Evolutionary conservation across 2,888 invertebrate species (phyloP).

Genomic region (Drosophila crucigera): DNA sequence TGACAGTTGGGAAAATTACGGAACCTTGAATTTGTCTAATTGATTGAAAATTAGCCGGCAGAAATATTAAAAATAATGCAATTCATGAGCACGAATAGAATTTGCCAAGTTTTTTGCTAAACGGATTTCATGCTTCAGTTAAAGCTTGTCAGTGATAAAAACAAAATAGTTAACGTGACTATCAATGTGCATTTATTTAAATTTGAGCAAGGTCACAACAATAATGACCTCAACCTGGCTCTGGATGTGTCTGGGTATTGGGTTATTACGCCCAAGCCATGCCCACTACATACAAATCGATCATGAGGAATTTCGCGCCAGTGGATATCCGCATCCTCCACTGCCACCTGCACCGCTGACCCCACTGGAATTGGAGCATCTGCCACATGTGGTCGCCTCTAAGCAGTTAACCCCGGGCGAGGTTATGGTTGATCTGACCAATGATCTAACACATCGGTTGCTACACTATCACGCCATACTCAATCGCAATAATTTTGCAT

Average conservation of each 20-base stretch:
- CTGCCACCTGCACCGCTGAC: constrained; percentile 60
- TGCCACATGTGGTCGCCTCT: constrained; percentile 60
- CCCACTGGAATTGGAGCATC: constrained; percentile 50
- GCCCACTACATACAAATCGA: constrained; percentile 81
- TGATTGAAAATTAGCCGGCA: constrained; percentile 50
- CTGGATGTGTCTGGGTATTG: constrained; percentile 25
- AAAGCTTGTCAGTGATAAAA: constrained; percentile 23
- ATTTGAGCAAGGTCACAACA: constrained; percentile 52
- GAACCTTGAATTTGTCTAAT: constrained; percentile 66
- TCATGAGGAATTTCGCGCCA: constrained; percentile 76
- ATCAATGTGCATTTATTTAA: constrained; percentile 72
- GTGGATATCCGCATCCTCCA: constrained; percentile 70
- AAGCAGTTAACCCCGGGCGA: constrained; percentile 87
- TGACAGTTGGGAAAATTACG: constrained; percentile 58
- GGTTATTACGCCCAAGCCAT: constrained; percentile 27
- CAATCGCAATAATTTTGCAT: constrained; percentile 92
- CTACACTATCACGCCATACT: constrained; percentile 90
- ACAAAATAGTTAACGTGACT: constrained; percentile 48
- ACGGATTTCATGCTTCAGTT: constrained; percentile 59
- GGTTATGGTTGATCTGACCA: constrained; percentile 92
- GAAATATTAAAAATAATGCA: constrained; percentile 59
- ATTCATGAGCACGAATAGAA: constrained; percentile 58
- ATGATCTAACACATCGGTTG: constrained; percentile 90
- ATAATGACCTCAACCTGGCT: constrained; percentile 37
- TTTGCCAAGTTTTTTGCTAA: constrained; percentile 62